Evolutionary conservation across 2,797 vertebrate genomes (phyloP), one percentile per base, ranked within the genome.

Genomic region (Coilia nasus): DNA sequence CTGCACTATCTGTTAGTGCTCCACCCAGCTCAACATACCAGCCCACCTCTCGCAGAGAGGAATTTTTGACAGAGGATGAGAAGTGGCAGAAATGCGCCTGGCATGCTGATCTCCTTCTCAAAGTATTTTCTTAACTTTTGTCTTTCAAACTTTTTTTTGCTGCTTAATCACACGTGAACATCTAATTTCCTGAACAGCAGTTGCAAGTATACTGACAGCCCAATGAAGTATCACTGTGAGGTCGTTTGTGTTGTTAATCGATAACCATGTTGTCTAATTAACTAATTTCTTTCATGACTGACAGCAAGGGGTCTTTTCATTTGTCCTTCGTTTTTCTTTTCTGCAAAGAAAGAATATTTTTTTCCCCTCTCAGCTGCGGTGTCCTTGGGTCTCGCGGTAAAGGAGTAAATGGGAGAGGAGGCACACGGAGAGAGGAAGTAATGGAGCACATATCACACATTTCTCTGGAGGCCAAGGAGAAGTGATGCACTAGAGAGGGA

Each of bases 381-480:
- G 14, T 78, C 71, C 31, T 44, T 78, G 71, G 35, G 71, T 17
- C 64, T 71, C 12, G 5, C 4, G 15, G 11, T 7, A 7, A 75
- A 41, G 31, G 67, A 75, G 31, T 7, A 41, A 44, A 78, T 78
- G 71, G 67, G 67, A 71, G 67, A 19, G 31, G 25, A 35, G 67
- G 17, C 28, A 15, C 35, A 78, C 19, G 17, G 35, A 25, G 71
- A 78, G 71, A 78, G 71, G 19, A 17, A 44, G 41, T 78, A 78
- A 78, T 59, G 50, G 67, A 57, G 71, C 84, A 85, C 88, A 89
- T 87, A 88, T 83, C 84, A 82, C 46, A 12, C 46, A 64, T 83
- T 84, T 21, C 56, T 62, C 78, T 85, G 14, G 82, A 54, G 90
- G 84, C 56, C 60, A 82, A 81, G 88, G 88, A 83, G 83, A 87